Evolutionary conservation across 2,797 vertebrate species (phyloP), one percentile per base, ranked within the genome.

Genomic region (Loriculus beryllinus): DNA sequence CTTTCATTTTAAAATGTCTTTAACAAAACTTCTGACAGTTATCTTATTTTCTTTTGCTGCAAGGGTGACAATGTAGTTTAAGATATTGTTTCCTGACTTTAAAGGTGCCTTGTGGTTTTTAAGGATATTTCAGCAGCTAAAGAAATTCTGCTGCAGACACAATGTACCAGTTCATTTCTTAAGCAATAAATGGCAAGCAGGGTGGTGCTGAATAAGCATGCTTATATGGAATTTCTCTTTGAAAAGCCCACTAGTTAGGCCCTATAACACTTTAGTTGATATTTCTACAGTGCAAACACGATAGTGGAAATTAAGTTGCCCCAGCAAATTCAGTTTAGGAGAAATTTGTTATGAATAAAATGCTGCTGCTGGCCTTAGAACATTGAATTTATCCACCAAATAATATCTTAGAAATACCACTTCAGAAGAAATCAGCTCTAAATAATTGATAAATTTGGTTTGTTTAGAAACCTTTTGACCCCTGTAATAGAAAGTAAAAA

Each of bases 361-460:
- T 93, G 95, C 97, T 97, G 97, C 97, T 97, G 97, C 97, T 97
- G 96, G 98, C 96, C 97, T 97, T 98, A 98, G 98, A 98, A 98
- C 98, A 99, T 99, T 99, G 98, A 98, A 99, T 99, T 99, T 98
- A 98, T 97, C 98, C 98, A 98, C 98, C 98, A 98, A 98, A 98
- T 98, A 98, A 99, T 99, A 99, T 99, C 98, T 98, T 96, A 97
- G 98, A 97, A 98, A 98, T 98, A 97, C 98, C 93, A 98, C 98
- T 98, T 98, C 98, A 98, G 98, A 99, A 99, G 98, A 98, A 99
- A 99, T 99, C 98, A 98, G 96, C 98, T 97, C 98, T 98, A 99
- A 99, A 99, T 98, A 98, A 99, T 98, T 98, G 98, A 98, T 98
- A 99, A 99, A 99, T 99, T 98, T 98, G 97, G 98, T 99, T 99